Conservation (phyloP, 2,797 vertebrate species). For the Salmo trutta region DNA sequence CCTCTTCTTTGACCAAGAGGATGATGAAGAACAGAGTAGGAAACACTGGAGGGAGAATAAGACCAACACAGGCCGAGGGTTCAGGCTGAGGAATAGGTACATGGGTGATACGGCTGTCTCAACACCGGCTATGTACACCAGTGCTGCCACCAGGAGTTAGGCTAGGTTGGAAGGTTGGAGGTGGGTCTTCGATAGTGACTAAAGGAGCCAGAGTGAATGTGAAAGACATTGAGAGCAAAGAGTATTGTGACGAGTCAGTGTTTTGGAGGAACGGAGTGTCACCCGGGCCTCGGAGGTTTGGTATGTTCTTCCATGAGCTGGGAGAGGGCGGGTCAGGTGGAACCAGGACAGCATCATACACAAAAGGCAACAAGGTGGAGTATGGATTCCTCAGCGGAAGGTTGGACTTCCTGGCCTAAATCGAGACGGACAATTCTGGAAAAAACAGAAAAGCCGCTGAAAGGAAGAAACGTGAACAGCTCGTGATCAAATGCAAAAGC, state of each 20-base stretch:
- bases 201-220: slow-evolving; percentile 17
- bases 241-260: slow-evolving; percentile 29
- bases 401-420: slow-evolving; percentile 39
- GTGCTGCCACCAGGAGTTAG: slow-evolving; percentile 26
- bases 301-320: slow-evolving; percentile 23
- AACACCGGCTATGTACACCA: slow-evolving; percentile 28
- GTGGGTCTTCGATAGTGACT: slow-evolving; percentile 16
- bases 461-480: not conserved
- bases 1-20: slow-evolving; percentile 40
- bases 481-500: slow-evolving; percentile 50
- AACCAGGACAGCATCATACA: slow-evolving; percentile 14
- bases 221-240: slow-evolving; percentile 12
- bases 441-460: not conserved
- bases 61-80: slow-evolving; percentile 18
- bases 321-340: not conserved
- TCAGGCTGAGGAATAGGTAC: slow-evolving; percentile 40
- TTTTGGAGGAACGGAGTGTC: slow-evolving; percentile 1
- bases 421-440: not conserved
- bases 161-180: not conserved
- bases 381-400: slow-evolving; percentile 39
- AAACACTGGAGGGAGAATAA: slow-evolving; percentile 20
- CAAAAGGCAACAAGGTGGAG: slow-evolving; percentile 33
- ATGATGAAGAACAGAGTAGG: not conserved
- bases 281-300: slow-evolving; percentile 8
- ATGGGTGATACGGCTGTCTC: slow-evolving; percentile 23